Conservation (phyloP, 2,113 vertebrate species). For the Columba livia region DNA sequence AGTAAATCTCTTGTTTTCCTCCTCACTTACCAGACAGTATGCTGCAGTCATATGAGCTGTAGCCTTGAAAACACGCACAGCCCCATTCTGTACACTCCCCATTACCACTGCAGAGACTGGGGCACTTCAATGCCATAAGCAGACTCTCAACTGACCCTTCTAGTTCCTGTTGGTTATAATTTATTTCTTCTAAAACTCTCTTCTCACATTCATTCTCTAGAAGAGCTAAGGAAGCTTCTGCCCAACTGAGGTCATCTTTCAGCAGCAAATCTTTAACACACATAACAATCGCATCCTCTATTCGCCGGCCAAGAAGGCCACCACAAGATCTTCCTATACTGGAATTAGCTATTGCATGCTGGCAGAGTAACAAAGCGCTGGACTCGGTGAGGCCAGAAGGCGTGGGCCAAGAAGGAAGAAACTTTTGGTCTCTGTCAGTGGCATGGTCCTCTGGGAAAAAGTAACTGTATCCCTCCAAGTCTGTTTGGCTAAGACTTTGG, state of each 20-base stretch:
- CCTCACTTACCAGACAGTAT: slow-evolving; percentile 77
- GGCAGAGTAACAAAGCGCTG: slow-evolving; percentile 71
- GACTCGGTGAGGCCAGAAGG: slow-evolving; percentile 80
- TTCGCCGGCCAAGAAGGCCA: slow-evolving; percentile 65
- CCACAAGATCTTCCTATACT: slow-evolving; percentile 77
- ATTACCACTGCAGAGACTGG: slow-evolving; percentile 81
- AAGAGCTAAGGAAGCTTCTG: slow-evolving; percentile 80
- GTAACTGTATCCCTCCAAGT: slow-evolving; percentile 80
- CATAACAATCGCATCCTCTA: slow-evolving; percentile 72
- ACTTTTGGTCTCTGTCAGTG: slow-evolving; percentile 47
- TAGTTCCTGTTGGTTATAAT: slow-evolving; percentile 14
- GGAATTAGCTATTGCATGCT: slow-evolving; percentile 77
- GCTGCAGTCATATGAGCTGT: slow-evolving; percentile 87
- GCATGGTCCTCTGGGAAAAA: slow-evolving; percentile 91
- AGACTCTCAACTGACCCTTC: slow-evolving; percentile 59
- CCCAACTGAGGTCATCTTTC: slow-evolving; percentile 86
- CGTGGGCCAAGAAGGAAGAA: slow-evolving; percentile 82
- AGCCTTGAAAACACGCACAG: slow-evolving; percentile 85
- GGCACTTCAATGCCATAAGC: slow-evolving; percentile 79
- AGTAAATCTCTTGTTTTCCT: not conserved
- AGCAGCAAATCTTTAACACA: slow-evolving; percentile 85
- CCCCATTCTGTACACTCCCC: slow-evolving; percentile 88
- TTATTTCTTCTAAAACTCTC: slow-evolving; percentile 78
- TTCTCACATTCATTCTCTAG: slow-evolving; percentile 94
- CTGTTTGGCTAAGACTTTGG: slow-evolving; percentile 78